These are phyloP conservation scores for Takifugu flavidus DNA, from an alignment of 2,113 vertebrate species.

Conservation along the genomic window DNA sequence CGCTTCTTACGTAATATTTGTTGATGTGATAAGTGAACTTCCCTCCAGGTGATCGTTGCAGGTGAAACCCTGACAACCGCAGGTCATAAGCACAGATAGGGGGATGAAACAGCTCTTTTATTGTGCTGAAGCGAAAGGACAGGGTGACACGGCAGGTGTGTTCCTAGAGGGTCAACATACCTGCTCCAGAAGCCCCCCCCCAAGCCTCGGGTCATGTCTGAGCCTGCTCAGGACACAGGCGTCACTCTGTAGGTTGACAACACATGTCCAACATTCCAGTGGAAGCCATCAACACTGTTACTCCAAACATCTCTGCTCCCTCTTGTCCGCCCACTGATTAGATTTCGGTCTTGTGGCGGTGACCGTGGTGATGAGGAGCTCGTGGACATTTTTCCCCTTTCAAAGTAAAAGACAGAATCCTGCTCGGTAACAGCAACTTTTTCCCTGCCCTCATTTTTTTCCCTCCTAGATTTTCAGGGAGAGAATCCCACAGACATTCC, in stretches of 20 bases:
- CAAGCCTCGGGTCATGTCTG: slow-evolving; percentile 14
- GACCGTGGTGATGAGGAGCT: slow-evolving; percentile 17
- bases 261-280: slow-evolving; percentile 2
- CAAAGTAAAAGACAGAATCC: slow-evolving; percentile 25
- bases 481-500: slow-evolving; percentile 51
- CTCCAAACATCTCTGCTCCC: slow-evolving; percentile 4
- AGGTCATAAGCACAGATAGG: no score
- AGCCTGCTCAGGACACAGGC: not conserved
- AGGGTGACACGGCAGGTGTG: not conserved
- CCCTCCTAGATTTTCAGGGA: slow-evolving; percentile 4
- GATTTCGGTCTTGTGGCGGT: slow-evolving; percentile 28
- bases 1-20: no score
- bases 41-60: no score
- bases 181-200: not conserved
- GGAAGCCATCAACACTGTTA: not conserved
- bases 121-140: not conserved
- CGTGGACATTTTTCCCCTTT: slow-evolving; percentile 6
- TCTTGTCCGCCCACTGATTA: slow-evolving; percentile 22
- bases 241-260: not conserved
- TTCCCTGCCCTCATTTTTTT: slow-evolving; percentile 3
- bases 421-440: slow-evolving; percentile 17
- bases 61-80: no score
- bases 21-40: no score
- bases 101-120: not conserved
- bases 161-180: slow-evolving; percentile 4